Evolutionary conservation across 1,140 invertebrate genomes (phyloP).

Genomic region (Plectrocnemia conspersa): DNA sequence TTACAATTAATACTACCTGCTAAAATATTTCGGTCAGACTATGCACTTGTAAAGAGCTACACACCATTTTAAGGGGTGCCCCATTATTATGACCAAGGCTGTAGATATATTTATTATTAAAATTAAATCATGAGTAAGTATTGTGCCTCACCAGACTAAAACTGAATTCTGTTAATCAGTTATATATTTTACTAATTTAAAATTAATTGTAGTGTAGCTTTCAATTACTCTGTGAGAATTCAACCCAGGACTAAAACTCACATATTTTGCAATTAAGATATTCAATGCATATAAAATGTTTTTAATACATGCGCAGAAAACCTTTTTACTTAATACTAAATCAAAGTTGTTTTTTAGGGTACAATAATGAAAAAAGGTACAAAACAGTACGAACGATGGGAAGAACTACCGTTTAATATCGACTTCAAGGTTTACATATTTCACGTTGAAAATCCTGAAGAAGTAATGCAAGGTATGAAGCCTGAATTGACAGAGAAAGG

Average conservation of each 20-base stretch:
- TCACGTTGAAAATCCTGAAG: constrained; percentile 65
- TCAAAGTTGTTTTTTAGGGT: constrained; percentile 39
- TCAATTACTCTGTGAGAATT: constrained; percentile 26
- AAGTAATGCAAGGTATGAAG: constrained; percentile 56
- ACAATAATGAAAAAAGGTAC: constrained; percentile 46
- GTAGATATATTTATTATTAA: too few species aligned
- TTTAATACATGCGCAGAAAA: constrained; percentile 1
- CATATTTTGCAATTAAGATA: neutral
- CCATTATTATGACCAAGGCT: too few species aligned
- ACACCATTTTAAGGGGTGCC: too few species aligned
- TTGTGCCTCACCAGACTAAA: too few species aligned
- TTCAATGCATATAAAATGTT: neutral
- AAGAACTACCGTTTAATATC: constrained; percentile 54
- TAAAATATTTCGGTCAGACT: too few species aligned
- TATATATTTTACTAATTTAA: neutral
- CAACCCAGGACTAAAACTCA: constrained; percentile 13
- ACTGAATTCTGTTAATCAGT: constrained; percentile 31
- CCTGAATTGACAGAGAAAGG: constrained; percentile 53
- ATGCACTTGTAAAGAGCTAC: too few species aligned
- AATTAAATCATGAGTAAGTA: too few species aligned
- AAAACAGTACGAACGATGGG: constrained; percentile 51
- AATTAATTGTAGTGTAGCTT: neutral
- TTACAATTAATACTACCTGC: too few species aligned
- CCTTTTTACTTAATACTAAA: neutral
- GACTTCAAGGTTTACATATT: constrained; percentile 68